Base-by-base conservation (phyloP, 2,113 vertebrate species). In the Eublepharis macularius region DNA sequence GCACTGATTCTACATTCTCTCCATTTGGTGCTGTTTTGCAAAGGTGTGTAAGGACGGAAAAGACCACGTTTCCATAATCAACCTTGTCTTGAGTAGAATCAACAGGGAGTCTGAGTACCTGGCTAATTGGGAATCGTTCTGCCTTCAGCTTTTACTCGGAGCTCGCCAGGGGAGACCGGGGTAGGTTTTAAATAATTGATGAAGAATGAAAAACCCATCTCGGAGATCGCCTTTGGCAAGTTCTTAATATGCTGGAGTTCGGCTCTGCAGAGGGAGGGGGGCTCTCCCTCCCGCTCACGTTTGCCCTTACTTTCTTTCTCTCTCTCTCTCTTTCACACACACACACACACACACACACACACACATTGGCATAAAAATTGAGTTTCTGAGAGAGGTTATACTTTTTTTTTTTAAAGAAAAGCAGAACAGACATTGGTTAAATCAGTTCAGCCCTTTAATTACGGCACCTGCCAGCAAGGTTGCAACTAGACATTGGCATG, bases 171-270 rank as follows among this genome's bases (percentile, higher is more conserved):
- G 80, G 87, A 93, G 85, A 80, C 90, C 86, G 86, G 85, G 90
- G 85, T 83, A 92, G 39, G 76, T 81, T 93, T 92, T 95, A 92
- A 95, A 95, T 95, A 94, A 95, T 94, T 95, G 93, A 95, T 94
- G 91, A 91, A 90, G 82, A 93, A 92, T 90, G 89, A 89, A 91
- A n/a, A 91, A 90, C 89, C 91, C 91, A 90, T 92, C 89, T 94
- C 94, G 91, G 91, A 93, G 92, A 93, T 0, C 21, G 93, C 94
- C 91, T 85, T 92, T 92, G 90, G 93, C 94, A 93, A 95, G 93
- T 87, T 92, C 92, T 94, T 92, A 95, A 94, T 91, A 95, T 94
- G 93, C 92, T 85, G 81, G 87, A 90, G 89, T 92, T 92, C 87
- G 88, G 86, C 85, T 93, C 80, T 0, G 2, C 92, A 85, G 87